Conservation (phyloP, 64 coral and sea anemone genomes). For the Stichodactyla helianthus region DNA sequence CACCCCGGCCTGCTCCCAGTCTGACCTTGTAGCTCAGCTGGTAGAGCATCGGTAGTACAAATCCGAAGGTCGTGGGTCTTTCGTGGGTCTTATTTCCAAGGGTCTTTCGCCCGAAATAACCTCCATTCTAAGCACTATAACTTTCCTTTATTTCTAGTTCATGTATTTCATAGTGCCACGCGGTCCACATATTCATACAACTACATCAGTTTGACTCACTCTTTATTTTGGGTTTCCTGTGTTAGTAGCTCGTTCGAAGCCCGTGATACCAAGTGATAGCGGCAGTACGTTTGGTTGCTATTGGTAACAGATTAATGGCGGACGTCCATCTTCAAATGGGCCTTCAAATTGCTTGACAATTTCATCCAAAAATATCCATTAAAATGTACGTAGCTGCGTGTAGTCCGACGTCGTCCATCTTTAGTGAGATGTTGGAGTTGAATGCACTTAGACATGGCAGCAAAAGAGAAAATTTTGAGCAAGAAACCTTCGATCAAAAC, state of each 20-base stretch:
- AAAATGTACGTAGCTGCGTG: constrained; percentile 78
- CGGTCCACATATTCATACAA: no score
- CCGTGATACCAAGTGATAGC: background rate
- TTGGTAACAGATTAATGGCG: constrained; percentile 28
- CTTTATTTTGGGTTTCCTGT: background rate
- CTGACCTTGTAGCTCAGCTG: no score
- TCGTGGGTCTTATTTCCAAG: no score
- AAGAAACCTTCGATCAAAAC: constrained; percentile 38
- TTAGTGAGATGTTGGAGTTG: constrained; percentile 76
- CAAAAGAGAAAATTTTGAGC: constrained; percentile 53
- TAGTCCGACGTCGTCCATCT: constrained; percentile 79
- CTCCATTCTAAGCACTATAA: no score
- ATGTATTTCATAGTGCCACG: no score
- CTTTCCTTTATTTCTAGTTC: no score
- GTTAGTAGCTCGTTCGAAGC: background rate
- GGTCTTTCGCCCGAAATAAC: no score
- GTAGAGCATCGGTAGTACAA: no score
- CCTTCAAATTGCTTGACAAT: constrained; percentile 4
- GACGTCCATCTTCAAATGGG: background rate
- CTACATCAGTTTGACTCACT: no score
- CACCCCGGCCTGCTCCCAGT: no score
- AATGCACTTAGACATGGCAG: constrained; percentile 51
- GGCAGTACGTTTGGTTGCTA: background rate
- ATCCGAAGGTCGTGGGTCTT: no score
- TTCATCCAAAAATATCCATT: background rate